These are phyloP conservation scores for Copidosoma aretas DNA, from an alignment of 2,888 invertebrate genomes.

Conservation along the genomic window DNA sequence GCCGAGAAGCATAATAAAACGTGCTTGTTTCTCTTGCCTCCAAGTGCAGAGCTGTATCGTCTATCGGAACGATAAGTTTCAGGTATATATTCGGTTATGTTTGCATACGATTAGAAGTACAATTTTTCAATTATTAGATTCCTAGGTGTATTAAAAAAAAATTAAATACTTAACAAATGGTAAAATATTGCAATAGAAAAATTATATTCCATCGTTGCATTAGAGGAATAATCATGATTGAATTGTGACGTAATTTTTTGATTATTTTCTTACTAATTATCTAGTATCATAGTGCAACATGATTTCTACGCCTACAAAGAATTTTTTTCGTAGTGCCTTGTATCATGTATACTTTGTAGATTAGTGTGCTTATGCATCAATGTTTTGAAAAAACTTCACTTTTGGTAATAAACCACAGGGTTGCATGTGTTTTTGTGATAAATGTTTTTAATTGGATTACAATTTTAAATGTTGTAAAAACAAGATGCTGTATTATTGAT, in stretches of 20 bases:
- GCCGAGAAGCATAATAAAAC: slow-evolving; percentile 7
- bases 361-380: neutral
- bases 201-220: no score
- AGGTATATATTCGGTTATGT: slow-evolving; percentile 3
- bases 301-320: neutral
- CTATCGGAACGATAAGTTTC: slow-evolving; percentile 3
- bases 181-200: no score
- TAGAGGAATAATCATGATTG: no score
- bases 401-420: neutral
- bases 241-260: no score
- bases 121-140: no score
- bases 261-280: no score
- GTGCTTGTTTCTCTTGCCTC: slow-evolving; percentile 5
- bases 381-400: neutral
- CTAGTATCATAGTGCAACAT: no score
- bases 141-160: no score
- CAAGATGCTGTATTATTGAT: no score
- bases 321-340: neutral
- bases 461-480: no score
- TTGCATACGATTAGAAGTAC: neutral
- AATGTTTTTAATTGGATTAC: no score
- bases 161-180: no score
- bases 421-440: neutral
- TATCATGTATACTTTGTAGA: neutral
- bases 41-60: neutral